These are phyloP conservation scores for Acanthopagrus latus DNA, from an alignment of 2,797 vertebrate species.

Conservation along the genomic window DNA sequence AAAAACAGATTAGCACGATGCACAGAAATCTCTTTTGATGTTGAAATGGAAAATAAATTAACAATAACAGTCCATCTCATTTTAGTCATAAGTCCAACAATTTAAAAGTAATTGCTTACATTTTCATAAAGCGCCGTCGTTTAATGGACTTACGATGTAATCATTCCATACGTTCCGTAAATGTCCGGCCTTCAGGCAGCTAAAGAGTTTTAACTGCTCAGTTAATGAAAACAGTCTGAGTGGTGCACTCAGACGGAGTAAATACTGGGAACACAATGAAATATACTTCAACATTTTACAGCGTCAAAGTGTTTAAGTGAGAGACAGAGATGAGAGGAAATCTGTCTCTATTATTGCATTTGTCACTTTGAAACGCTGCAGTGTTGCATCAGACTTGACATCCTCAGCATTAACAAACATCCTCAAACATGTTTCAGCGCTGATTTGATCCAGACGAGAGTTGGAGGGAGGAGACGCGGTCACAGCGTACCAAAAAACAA, in stretches of 20 bases:
- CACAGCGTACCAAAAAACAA: not conserved
- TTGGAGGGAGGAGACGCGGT: not conserved
- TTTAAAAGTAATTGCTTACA: conserved; percentile 2
- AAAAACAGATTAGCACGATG: not conserved
- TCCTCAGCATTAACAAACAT: not conserved
- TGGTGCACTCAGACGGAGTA: conserved; percentile 3
- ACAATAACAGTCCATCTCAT: not conserved
- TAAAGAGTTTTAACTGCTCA: conserved; percentile 21
- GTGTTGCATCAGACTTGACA: not conserved
- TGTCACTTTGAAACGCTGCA: not conserved
- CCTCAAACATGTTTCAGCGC: not conserved
- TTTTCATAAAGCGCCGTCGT: conserved; percentile 23
- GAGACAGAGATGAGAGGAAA: conserved; percentile 1
- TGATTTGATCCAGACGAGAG: not conserved
- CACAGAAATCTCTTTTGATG: not conserved
- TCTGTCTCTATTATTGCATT: not conserved
- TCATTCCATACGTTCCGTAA: conserved; percentile 12
- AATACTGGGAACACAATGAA: conserved; percentile 19
- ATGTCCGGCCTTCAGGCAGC: not conserved
- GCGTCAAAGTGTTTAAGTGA: conserved; percentile 10
- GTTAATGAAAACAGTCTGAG: conserved; percentile 21
- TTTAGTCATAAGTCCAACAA: conserved; percentile 3
- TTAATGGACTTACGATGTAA: conserved; percentile 30
- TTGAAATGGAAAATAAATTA: conserved; percentile 18
- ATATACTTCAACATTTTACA: not conserved